These are phyloP conservation scores for Conger conger DNA, from an alignment of 2,113 vertebrate species.

Conservation along the genomic window DNA sequence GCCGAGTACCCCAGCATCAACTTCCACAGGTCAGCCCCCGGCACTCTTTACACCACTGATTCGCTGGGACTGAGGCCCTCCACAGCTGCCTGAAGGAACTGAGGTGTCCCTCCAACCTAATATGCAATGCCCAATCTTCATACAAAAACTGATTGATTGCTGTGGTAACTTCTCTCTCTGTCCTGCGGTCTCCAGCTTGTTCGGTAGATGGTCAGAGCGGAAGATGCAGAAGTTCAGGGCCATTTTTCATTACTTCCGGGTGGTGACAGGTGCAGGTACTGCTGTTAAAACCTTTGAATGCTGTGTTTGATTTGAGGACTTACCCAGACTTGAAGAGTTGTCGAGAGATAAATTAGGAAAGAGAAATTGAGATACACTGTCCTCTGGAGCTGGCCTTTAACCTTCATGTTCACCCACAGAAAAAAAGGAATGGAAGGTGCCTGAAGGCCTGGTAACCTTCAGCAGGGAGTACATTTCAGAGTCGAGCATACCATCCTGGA, in stretches of 20 bases:
- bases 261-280: conserved; percentile 47
- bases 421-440: neutral
- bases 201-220: conserved; percentile 5
- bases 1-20: conserved; percentile 63
- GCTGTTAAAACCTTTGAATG: neutral
- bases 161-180: neutral
- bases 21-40: conserved; percentile 64
- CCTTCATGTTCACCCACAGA: conserved; percentile 26
- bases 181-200: conserved; percentile 52
- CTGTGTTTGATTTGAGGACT: too few relatives aligned
- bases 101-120: too few relatives aligned
- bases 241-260: conserved; percentile 65
- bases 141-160: too few relatives aligned
- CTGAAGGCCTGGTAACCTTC: conserved; percentile 65
- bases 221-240: conserved; percentile 63
- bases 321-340: neutral
- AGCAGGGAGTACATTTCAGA: conserved; percentile 44
- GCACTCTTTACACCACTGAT: neutral
- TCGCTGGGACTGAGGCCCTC: too few relatives aligned
- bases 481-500: conserved; percentile 22
- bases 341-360: neutral
- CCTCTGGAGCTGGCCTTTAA: neutral
- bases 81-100: too few relatives aligned
- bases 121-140: too few relatives aligned
- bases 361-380: neutral